A percentile compares a stretch with the other conserved stretches of the same genome.
Conservation (phyloP, 2,113 vertebrate genomes). For the Bujurquina vittata region DNA sequence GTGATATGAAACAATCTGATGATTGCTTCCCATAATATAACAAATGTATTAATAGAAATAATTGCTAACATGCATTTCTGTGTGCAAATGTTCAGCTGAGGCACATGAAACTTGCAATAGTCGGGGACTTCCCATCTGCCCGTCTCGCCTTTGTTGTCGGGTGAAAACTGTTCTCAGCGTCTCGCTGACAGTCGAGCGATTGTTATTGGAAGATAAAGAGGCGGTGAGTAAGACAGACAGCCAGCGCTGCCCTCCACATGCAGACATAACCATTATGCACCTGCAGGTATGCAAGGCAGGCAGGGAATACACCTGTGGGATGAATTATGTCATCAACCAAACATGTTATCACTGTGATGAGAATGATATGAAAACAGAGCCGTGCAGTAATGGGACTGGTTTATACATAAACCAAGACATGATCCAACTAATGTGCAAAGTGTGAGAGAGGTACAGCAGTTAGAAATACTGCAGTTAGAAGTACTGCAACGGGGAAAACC, state of each 20-base stretch:
- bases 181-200: neutral
- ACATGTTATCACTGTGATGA: neutral
- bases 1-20: constrained; percentile 11
- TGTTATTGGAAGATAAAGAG: constrained; percentile 20
- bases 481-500: neutral
- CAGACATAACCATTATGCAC: constrained; percentile 43
- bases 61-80: neutral
- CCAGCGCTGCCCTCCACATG: neutral
- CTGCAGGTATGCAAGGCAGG: constrained; percentile 23
- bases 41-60: neutral
- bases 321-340: neutral
- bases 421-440: neutral
- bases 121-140: constrained; percentile 15
- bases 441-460: neutral
- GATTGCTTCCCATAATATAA: constrained; percentile 4
- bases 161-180: constrained; percentile 15
- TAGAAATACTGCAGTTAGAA: neutral
- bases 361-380: neutral
- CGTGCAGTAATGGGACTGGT: neutral
- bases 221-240: constrained; percentile 14
- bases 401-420: neutral
- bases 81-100: neutral
- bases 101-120: neutral
- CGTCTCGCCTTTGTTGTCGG: constrained; percentile 6
- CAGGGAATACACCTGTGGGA: constrained; percentile 27